Conservation (phyloP, 2,113 vertebrate species). For the Limnothrissa miodon region DNA sequence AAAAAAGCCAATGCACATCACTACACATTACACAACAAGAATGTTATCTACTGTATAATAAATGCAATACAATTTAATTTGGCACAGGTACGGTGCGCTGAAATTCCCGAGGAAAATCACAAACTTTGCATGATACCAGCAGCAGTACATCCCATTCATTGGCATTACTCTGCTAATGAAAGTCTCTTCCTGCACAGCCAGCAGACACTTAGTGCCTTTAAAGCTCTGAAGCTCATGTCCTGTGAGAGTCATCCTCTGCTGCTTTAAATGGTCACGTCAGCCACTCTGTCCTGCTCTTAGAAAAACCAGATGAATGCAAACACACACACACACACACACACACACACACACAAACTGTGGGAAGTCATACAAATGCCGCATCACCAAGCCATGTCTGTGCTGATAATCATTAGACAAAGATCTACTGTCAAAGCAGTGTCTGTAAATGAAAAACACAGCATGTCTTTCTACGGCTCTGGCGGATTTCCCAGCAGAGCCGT, state of each 20-base stretch:
- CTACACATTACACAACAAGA: background rate
- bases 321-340: too few relatives aligned
- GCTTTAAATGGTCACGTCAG: background rate
- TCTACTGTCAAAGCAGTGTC: too few relatives aligned
- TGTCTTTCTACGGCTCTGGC: background rate
- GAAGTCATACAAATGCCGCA: too few relatives aligned
- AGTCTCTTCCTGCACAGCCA: background rate
- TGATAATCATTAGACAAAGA: too few relatives aligned
- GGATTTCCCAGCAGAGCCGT: background rate
- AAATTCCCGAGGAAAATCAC: background rate
- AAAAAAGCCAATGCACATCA: background rate
- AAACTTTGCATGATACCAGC: background rate
- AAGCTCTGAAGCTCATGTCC: background rate
- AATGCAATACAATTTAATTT: background rate
- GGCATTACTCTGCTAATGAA: background rate
- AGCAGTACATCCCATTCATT: background rate
- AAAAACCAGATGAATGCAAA: too few relatives aligned
- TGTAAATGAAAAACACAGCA: background rate
- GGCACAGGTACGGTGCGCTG: background rate
- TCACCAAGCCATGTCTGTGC: too few relatives aligned
- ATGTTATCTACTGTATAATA: background rate
- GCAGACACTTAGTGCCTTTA: background rate
- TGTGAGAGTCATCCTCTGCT: background rate
- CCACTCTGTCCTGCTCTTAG: too few relatives aligned
- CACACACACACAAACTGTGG: too few relatives aligned